Base-by-base conservation (phyloP, 2,113 vertebrate species). In the Lycaon pictus region DNA sequence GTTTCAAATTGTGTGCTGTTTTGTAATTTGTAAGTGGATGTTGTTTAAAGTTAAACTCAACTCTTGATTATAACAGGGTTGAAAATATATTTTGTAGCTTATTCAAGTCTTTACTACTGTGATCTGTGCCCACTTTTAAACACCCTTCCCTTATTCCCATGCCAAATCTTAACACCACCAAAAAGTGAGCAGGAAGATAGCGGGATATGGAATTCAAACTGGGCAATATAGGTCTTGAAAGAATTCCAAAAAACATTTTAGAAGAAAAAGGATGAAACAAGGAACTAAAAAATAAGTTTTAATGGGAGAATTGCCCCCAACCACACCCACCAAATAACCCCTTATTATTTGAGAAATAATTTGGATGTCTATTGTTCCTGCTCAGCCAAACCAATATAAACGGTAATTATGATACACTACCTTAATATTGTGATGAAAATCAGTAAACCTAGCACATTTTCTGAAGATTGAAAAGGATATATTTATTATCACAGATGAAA, bases 1-100 rank as follows among this genome's bases (percentile, higher is more conserved):
- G 62, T 98, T 98, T 97, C n/a, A 16, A 96, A 96, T 95, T 96
- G 90, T 97, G 17, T 98, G 80, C 3, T 90, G 53, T 97, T 96
- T 97, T 96, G 35, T 96, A 97, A 94, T 94, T 96, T 96, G 11
- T 96, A 94, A 94, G 55, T 98, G 81, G 35, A 51, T 96, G 8
- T 93, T 95, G 79, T 96, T 97, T 97, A 96, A 95, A 98, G 95
- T 79, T 96, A 92, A 96, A 89, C 25, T 84, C 91, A 95, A 88
- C 67, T 96, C 62, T 97, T 97, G 62, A 87, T 94, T 76, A 80
- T 91, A 92, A 91, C 62, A 95, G 95, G 93, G 20, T 93, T 94
- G 53, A 88, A 92, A 74, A 95, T 91, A 86, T 80, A 96, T 94
- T 94, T 97, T 97, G 65, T 96, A 95, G 22, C 69, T 91, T 95